phyloP scores from a whole-genome alignment of 2,113 vertebrate species.

The Ondatra zibethicus region DNA sequence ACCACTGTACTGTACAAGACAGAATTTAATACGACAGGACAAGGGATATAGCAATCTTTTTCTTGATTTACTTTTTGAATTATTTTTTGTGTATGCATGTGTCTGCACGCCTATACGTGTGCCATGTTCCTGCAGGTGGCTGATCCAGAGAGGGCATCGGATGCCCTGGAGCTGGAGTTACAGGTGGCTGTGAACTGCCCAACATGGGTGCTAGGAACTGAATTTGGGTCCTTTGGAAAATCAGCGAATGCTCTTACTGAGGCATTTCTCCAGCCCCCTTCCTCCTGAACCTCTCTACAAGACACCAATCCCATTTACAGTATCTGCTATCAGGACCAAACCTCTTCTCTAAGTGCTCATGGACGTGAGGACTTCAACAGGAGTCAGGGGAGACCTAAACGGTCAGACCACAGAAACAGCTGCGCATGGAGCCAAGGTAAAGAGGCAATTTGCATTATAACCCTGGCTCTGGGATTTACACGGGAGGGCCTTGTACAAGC shows the following conservation, averaged over 20 bases:
- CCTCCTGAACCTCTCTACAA: not conserved
- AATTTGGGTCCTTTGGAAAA: not conserved
- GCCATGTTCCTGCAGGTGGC: not conserved
- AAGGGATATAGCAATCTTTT: not conserved
- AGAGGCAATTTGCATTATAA: not conserved
- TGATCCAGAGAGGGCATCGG: not conserved
- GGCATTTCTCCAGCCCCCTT: too few relatives aligned
- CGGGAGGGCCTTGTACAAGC: not conserved
- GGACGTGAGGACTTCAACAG: not conserved
- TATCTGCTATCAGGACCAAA: not conserved
- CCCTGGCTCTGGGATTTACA: not conserved
- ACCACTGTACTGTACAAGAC: not conserved
- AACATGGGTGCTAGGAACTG: not conserved
- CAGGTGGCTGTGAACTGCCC: too few relatives aligned
- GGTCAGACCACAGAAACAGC: not conserved
- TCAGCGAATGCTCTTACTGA: not conserved
- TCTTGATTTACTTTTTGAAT: not conserved
- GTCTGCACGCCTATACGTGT: too few relatives aligned
- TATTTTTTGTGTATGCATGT: not conserved
- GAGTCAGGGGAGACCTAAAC: not conserved
- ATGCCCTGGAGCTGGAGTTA: not conserved
- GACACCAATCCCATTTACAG: not conserved
- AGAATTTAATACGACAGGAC: conserved; percentile 9
- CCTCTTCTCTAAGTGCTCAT: not conserved
- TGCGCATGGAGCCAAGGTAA: not conserved